These are phyloP conservation scores for Smittia aterrima DNA, from an alignment of 2,888 invertebrate genomes.

Conservation along the genomic window DNA sequence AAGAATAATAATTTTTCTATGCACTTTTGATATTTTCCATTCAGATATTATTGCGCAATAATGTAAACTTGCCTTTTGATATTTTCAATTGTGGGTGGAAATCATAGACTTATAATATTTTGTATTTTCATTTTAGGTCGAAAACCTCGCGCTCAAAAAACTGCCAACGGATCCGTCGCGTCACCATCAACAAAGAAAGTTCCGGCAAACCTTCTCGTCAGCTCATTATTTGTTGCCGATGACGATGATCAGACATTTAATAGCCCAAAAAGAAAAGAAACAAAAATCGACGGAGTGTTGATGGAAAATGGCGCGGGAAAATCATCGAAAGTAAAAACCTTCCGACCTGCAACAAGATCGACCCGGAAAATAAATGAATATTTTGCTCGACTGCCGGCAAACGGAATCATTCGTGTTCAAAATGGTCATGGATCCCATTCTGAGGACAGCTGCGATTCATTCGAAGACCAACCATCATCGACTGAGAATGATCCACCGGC, in stretches of 20 bases:
- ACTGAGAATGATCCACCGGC: conserved; percentile 12
- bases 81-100: too few species aligned
- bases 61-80: too few species aligned
- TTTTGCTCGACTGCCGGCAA: conserved; percentile 17
- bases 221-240: neutral
- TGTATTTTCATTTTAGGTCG: neutral
- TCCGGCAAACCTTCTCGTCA: neutral
- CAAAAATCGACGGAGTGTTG: conserved; percentile 49
- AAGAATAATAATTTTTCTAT: neutral
- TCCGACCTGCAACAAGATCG: conserved; percentile 25
- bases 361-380: conserved; percentile 28
- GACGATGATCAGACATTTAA: conserved; percentile 52
- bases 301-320: conserved; percentile 14
- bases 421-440: conserved; percentile 13
- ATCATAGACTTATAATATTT: too few species aligned
- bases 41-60: neutral
- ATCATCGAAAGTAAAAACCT: neutral
- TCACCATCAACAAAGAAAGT: neutral
- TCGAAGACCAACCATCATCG: neutral
- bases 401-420: neutral
- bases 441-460: conserved; percentile 23
- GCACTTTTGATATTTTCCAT: neutral
- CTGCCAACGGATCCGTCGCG: neutral
- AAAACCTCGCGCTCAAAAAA: conserved; percentile 2
- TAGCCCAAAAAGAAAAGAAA: conserved; percentile 55